Evolutionary conservation across 1,140 invertebrate species (phyloP), one percentile per base, ranked within the genome.

Genomic region (Macrosteles quadrilineatus): DNA sequence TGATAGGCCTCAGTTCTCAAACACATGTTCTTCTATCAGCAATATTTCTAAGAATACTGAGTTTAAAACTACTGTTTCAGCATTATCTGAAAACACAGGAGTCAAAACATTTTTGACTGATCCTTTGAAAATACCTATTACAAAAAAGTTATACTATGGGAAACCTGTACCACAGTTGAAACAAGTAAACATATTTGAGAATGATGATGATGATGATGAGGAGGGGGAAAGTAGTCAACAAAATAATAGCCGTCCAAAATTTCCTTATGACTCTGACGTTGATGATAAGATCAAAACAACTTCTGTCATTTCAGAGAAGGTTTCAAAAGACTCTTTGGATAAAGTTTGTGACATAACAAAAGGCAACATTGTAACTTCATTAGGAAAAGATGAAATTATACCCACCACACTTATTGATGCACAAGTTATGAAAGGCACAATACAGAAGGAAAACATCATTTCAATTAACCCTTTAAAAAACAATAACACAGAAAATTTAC

Each of bases 101-200:
- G 36, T 27, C 1, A 64, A 64, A 19, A 4, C 62, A 12, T 59
- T 59, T n/a, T 59, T 31, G 11, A 29, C 55, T 23, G 29, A 17
- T 31, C 30, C 62, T 32, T 64, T 43, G 36, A 64, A 36, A 32
- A 43, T 64, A 19, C 19, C 30, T 9, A 64, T 36, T 12, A 36
- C 31, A 6, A 43, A 43, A 36, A 64, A 31, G 23, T n/a, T 64
- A 27, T 32, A 59, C 23, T 59, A 62, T 30, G 40, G 47, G 14
- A 69, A 69, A n/a, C 57, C 57, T 12, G 2, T 23, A 19, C 23
- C 45, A 11, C 59, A 69, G 64, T 21, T 69, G 29, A 62, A 64
- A 27, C 53, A 30, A 29, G 27, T 59, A 17, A 63, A 69, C 31
- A 69, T 69, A 23, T 69, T 69, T 64, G 68, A 69, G 21, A 59